Conservation (phyloP, 2,797 vertebrate genomes). For the Setipinna tenuifilis region DNA sequence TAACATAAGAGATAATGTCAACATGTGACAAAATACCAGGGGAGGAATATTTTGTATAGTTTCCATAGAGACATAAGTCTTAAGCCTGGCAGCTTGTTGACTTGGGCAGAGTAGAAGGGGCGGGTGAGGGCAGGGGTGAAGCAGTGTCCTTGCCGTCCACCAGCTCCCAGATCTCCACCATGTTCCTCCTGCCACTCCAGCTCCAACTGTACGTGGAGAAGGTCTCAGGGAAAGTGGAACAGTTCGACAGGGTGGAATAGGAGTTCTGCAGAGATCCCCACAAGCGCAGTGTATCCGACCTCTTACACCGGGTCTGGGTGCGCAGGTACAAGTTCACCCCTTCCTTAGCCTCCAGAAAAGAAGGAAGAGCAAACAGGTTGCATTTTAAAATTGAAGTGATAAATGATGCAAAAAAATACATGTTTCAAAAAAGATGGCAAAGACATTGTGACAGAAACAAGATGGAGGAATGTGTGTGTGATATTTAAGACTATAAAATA, state of each 20-base stretch:
- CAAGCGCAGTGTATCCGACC: constrained; percentile 76
- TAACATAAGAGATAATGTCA: not conserved
- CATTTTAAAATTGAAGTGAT: not conserved
- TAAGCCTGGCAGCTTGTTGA: not conserved
- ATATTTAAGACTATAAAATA: not conserved
- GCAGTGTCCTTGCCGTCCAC: not conserved
- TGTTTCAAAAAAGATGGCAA: not conserved
- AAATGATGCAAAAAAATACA: not conserved
- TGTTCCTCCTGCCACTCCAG: constrained; percentile 27
- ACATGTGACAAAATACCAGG: no score
- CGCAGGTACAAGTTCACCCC: constrained; percentile 78
- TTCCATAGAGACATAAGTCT: no score
- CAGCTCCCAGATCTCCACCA: constrained; percentile 24
- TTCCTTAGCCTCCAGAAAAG: constrained; percentile 74
- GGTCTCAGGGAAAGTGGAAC: constrained; percentile 67
- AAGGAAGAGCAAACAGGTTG: not conserved
- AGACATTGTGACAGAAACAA: no score
- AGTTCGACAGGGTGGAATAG: constrained; percentile 67
- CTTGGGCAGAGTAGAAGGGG: not conserved
- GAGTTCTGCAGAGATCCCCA: constrained; percentile 78
- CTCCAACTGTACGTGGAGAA: constrained; percentile 36
- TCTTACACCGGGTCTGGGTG: constrained; percentile 79
- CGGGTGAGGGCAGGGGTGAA: not conserved
- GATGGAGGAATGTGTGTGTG: no score
- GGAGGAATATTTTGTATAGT: no score